A percentile compares a stretch with the other conserved stretches of the same genome.
Evolutionary conservation across 1,140 invertebrate genomes (phyloP).

Genomic region (Achatina immaculata): DNA sequence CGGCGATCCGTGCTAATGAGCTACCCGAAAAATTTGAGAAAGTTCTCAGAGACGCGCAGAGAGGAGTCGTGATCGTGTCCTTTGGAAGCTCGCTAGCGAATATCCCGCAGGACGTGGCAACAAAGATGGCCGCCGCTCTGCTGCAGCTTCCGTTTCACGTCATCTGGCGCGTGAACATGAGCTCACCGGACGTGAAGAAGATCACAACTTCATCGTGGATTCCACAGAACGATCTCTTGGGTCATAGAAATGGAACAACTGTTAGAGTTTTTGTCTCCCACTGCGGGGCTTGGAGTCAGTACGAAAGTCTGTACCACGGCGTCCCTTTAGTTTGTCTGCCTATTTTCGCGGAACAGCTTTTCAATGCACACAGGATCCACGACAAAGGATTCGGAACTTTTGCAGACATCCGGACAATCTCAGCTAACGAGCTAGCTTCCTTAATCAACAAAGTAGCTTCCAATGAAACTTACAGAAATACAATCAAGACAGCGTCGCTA

Average conservation of each 20-base stretch:
- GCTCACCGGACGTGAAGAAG: conserved; percentile 4
- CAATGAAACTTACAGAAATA: background rate
- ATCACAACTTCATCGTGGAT: conserved; percentile 34
- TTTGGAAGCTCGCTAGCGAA: conserved; percentile 41
- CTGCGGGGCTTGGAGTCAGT: conserved; percentile 53
- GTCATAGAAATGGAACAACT: conserved; percentile 21
- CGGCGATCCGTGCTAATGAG: conserved; percentile 27
- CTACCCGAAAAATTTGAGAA: conserved; percentile 20
- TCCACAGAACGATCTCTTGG: conserved; percentile 42
- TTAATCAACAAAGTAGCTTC: conserved; percentile 34
- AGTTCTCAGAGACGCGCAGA: conserved; percentile 26
- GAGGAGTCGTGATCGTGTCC: conserved; percentile 46
- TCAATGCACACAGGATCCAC: conserved; percentile 40
- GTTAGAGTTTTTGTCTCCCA: conserved; percentile 54
- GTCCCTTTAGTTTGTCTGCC: conserved; percentile 77
- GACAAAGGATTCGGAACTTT: conserved; percentile 35
- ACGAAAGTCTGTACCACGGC: conserved; percentile 54
- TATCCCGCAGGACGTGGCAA: conserved; percentile 13
- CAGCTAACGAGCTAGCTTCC: conserved; percentile 28
- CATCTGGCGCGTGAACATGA: conserved; percentile 22
- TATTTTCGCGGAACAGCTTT: conserved; percentile 64
- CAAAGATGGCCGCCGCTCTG: conserved; percentile 34
- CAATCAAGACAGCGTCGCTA: background rate
- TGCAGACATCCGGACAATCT: conserved; percentile 24
- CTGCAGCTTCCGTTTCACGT: conserved; percentile 11